Percentiles rank a stretch among this genome's conserved stretches.
Evolutionary conservation across 2,113 vertebrate genomes (phyloP).

Genomic region (Onychorhynchus coronatus): DNA sequence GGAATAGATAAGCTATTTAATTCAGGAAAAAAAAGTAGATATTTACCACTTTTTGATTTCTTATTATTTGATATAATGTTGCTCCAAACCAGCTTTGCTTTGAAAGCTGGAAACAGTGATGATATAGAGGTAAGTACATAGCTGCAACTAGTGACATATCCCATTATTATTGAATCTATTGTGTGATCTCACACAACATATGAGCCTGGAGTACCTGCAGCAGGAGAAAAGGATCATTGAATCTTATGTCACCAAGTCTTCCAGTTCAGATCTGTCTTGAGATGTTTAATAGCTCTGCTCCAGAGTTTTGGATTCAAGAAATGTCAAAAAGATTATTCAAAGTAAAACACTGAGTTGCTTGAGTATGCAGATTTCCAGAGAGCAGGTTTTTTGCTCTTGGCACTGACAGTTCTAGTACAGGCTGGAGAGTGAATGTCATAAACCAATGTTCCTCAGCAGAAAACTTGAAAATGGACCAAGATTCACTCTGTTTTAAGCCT

Average conservation of each 20-base stretch:
- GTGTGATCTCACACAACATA: background rate
- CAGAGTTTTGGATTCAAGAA: background rate
- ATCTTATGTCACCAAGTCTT: background rate
- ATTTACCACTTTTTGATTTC: background rate
- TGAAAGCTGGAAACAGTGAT: background rate
- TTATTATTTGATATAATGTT: background rate
- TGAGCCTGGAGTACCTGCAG: background rate
- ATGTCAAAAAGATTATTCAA: conserved; percentile 43
- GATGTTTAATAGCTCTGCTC: background rate
- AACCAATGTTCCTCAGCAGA: background rate
- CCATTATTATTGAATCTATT: background rate
- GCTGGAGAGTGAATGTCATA: background rate
- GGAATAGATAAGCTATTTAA: background rate
- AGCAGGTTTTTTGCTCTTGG: conserved; percentile 36
- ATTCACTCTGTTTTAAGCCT: background rate
- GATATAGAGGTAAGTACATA: background rate
- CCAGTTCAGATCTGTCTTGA: background rate
- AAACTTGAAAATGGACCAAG: background rate
- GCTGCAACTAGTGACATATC: background rate
- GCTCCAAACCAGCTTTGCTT: background rate
- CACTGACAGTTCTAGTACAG: background rate
- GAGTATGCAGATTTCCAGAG: conserved; percentile 25
- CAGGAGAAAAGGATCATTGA: background rate
- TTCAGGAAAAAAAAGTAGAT: background rate
- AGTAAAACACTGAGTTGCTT: conserved; percentile 18